Conservation (phyloP, 2,113 vertebrate genomes). For the Macrotus californicus region DNA sequence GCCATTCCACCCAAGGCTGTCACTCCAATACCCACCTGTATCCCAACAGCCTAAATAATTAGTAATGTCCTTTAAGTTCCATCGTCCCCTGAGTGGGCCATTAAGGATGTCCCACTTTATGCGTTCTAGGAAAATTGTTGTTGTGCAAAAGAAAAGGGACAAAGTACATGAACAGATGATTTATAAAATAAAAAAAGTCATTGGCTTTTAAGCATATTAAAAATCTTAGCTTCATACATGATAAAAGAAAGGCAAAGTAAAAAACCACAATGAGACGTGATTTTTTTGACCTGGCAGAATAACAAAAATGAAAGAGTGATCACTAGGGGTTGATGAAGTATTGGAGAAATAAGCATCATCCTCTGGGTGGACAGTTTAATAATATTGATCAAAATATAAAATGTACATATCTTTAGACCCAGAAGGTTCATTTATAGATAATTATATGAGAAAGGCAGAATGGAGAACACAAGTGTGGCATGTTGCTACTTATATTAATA, state of each 20-base stretch:
- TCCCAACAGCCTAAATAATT: not conserved
- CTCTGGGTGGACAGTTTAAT: not conserved
- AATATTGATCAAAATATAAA: not conserved
- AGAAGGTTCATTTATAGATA: not conserved
- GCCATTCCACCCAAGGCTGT: not conserved
- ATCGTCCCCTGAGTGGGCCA: not conserved
- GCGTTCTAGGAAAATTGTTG: not conserved
- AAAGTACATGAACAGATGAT: not conserved
- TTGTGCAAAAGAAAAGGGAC: not conserved
- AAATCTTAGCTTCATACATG: not conserved
- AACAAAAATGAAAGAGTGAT: not conserved
- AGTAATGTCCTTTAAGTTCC: not conserved
- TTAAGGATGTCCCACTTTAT: not conserved
- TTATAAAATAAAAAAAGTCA: not conserved
- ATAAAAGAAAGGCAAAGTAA: not conserved
- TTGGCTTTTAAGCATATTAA: not conserved
- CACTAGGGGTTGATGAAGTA: not conserved
- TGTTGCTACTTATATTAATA: not conserved
- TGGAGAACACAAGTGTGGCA: not conserved
- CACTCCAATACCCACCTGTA: not conserved
- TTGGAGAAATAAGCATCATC: not conserved
- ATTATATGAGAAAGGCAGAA: not conserved
- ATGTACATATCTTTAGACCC: not conserved
- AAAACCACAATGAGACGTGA: not conserved
- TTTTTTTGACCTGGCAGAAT: not conserved